A percentile compares a stretch with the other conserved stretches of the same genome.
phyloP scores from a whole-genome alignment of 2,113 vertebrate species.

The Triplophysa dalaica region DNA sequence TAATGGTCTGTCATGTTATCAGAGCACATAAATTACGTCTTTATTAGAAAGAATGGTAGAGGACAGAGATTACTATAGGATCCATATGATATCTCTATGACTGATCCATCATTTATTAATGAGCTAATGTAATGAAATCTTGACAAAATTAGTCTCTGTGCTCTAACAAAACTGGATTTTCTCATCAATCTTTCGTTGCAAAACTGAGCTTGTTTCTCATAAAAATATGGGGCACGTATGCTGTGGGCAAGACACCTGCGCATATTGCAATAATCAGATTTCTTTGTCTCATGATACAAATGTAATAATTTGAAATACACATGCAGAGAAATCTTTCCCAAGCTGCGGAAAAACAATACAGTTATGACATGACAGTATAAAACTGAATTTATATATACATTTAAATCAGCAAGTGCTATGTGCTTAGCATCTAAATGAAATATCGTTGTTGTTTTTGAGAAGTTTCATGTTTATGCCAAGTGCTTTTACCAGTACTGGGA shows the following conservation, averaged over 20 bases:
- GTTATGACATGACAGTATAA: no score
- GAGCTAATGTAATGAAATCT: no score
- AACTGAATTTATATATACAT: not conserved
- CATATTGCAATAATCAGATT: not conserved
- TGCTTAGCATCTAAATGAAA: not conserved
- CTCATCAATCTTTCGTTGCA: not conserved
- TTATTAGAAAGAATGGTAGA: no score
- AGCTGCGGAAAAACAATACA: no score
- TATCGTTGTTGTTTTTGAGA: not conserved
- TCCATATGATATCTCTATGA: no score
- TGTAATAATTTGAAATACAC: not conserved
- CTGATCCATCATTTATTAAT: no score
- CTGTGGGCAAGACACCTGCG: not conserved
- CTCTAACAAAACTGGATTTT: not conserved
- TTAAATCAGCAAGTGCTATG: not conserved
- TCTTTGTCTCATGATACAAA: not conserved
- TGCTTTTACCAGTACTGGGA: not conserved
- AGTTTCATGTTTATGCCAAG: not conserved
- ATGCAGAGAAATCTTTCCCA: not conserved
- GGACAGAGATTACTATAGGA: no score
- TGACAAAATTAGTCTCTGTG: not conserved
- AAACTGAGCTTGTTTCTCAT: not conserved
- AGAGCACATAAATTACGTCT: no score
- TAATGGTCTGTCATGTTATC: no score
- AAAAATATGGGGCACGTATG: not conserved